Base-by-base conservation (phyloP, 30 jellyfish, hydroid and myxozoan genomes). In the Hydractinia symbiolongicarpus region DNA sequence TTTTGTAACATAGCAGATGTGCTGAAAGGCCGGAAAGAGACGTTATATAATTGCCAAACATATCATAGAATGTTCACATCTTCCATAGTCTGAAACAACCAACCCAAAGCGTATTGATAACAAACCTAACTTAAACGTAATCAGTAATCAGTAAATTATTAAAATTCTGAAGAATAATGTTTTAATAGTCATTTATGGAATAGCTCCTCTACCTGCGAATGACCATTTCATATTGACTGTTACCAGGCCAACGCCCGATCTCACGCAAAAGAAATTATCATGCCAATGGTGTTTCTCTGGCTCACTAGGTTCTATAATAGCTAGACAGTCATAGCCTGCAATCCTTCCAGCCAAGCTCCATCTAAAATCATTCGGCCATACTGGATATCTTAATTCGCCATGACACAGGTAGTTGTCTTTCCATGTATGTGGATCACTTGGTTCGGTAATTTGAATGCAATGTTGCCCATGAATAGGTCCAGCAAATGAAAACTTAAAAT, bases 261-360 rank as follows among this genome's bases (percentile, higher is more conserved):
- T 64, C 51, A 15, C 80, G n/a, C 80, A 71, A 40, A 71, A 71
- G n/a, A 20, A 71, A 20, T 71, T 71, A 50, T 71, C 60, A 8
- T 10, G 11, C 80, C 80, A 71, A 71, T 30, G 44, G n/a, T 71
- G 80, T 71, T 30, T 58, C 17, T 6, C 66, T 71, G 80, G 80
- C 4, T 71, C 60, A 44, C 8, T 6, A 8, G 80, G 61, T 19
- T 50, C 80, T 50, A 60, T 4, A 40, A 30, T 20, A 7, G 56
- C n/a, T 30, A 53, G 30, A 71, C 80, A 71, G 51, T 71, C 80
- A 20, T 71, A 20, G 54, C 80, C 80, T 20, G 44, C 40, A 14
- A n/a, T 71, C 51, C 51, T 30, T 9, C 80, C 80, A 71, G 80
- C 55, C 9, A 8, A 71, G n/a, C 13, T 20, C 80, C 80, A 71